Evolutionary conservation across 92 coral and sea anemone species (phyloP), one percentile per base, ranked within the genome.

Genomic region (Actinernus sp.): DNA sequence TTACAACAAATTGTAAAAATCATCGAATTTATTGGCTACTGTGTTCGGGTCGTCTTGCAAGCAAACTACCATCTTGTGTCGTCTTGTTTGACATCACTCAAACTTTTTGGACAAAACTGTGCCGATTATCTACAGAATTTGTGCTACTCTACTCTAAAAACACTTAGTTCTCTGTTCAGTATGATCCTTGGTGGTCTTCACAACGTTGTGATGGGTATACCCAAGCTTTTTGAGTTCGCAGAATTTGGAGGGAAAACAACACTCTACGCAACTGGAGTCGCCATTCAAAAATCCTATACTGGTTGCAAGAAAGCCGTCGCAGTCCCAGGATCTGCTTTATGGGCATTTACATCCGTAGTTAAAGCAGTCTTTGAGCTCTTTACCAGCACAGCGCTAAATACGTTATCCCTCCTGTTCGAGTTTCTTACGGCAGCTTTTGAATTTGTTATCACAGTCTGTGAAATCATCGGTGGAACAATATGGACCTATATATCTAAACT

Each of bases 1-100:
- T 65, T 76, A 20, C 77, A 61, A 46, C 76, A 84, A 33, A 39
- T 79, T 41, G 87, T 92, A 52, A 81, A 83, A 36, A 64, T 95
- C 18, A 57, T 95, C 19, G 99, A 95, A 54, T 70, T 78, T 36
- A 47, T 95, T 0, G 99, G 97, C 1, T 84, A 77, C 31, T 77
- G 87, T 33, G 73, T 95, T 11, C 84, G 85, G 36, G 71, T 81
- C 19, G 32, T 92, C 21, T 61, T 95, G 29, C 92, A 95, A 54
- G 50, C 89, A 37, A 95, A 95, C 78, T 91, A 83, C 71, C 58
- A 82, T 37, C 44, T 95, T 33, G 94, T 95, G n/a, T 87, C 91
- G 3, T 87, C 85, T 17, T 33, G 71, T 18, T 68, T 87, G 19
- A 49, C 51, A 7, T 68, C 59, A 45, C 41, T 72, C 20, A 52